Evolutionary conservation across 2,113 vertebrate genomes (phyloP).

Genomic region (Tachysurus vachellii): DNA sequence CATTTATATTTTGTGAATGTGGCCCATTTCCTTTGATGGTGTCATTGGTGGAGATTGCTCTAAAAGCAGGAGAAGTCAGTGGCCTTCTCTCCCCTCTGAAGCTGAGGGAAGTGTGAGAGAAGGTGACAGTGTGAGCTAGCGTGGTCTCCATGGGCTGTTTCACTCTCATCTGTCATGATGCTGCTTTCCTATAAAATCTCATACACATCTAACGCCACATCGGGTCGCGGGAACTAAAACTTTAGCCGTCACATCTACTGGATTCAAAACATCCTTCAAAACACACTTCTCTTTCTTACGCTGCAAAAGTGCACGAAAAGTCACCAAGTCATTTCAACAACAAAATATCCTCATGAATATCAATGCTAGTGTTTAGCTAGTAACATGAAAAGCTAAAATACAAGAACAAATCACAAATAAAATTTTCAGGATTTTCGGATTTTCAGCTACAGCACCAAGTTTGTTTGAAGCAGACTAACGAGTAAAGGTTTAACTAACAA

Average conservation of each 20-base stretch:
- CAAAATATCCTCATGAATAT: neutral
- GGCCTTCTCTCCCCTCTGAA: constrained; percentile 32
- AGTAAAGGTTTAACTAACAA: neutral
- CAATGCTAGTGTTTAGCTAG: neutral
- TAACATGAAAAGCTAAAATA: neutral
- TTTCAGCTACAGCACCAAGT: neutral
- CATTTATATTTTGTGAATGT: constrained; percentile 55
- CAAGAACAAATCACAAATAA: neutral
- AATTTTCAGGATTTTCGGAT: too few species aligned
- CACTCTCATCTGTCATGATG: constrained; percentile 5
- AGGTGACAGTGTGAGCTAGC: constrained; percentile 23
- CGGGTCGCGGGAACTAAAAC: neutral
- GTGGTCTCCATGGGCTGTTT: constrained; percentile 36
- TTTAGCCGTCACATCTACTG: neutral
- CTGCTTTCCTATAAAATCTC: neutral
- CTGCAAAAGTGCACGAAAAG: neutral
- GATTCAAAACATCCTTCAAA: neutral
- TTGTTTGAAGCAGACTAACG: neutral
- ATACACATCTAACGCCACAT: constrained; percentile 13
- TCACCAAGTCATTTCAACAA: neutral
- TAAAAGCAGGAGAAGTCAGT: constrained; percentile 59
- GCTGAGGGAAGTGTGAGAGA: constrained; percentile 29
- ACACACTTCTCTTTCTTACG: neutral
- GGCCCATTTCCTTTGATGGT: constrained; percentile 65
- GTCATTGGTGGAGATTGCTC: constrained; percentile 56